These are phyloP conservation scores for Zaprionus vittiger DNA, from an alignment of 1,140 invertebrate species.

Conservation along the genomic window DNA sequence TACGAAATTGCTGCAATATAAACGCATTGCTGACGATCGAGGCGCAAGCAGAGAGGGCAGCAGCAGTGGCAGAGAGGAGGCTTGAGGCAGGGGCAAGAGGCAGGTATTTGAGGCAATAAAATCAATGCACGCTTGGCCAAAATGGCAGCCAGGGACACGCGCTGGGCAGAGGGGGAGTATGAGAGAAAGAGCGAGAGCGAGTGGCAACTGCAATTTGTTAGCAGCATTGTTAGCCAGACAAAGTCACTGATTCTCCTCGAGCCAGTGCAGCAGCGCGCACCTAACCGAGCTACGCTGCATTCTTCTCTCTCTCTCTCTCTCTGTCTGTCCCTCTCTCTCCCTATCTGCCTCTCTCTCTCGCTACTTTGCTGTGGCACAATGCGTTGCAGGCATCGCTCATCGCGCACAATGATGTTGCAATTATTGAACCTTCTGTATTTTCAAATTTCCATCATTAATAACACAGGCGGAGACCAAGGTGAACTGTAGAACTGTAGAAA, in stretches of 20 bases:
- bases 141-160: slow-evolving; percentile 62
- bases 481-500: slow-evolving; percentile 25
- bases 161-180: background rate
- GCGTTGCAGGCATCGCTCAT: slow-evolving; percentile 62
- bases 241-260: slow-evolving; percentile 64
- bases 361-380: background rate
- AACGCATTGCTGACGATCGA: slow-evolving; percentile 77
- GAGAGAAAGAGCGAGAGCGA: background rate
- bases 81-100: slow-evolving; percentile 1
- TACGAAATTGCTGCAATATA: slow-evolving; percentile 82
- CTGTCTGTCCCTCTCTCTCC: background rate
- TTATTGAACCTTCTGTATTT: slow-evolving; percentile 85
- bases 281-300: slow-evolving; percentile 1
- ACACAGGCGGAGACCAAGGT: slow-evolving; percentile 83
- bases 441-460: slow-evolving; percentile 85
- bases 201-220: slow-evolving; percentile 64
- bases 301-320: background rate
- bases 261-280: slow-evolving; percentile 17
- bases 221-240: slow-evolving; percentile 60
- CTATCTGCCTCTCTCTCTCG: background rate
- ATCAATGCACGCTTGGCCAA: slow-evolving; percentile 40
- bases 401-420: slow-evolving; percentile 82
- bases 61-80: slow-evolving; percentile 9
- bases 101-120: slow-evolving; percentile 65
- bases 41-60: background rate